These are phyloP conservation scores for Andrena cerasifolii DNA, from an alignment of 1,140 invertebrate species.

Conservation along the genomic window DNA sequence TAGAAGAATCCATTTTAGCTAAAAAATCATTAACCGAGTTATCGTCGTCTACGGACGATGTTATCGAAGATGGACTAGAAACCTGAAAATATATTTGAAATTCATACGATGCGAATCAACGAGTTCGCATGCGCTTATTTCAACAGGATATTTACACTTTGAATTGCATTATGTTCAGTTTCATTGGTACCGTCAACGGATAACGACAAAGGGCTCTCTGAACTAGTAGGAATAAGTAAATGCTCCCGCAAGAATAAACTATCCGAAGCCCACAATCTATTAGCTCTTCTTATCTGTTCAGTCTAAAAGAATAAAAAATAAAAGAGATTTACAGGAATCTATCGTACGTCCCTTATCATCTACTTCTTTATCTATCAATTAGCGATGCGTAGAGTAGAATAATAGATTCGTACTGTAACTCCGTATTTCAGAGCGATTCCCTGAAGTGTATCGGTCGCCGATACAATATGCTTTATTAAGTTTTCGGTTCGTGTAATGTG, in stretches of 20 bases:
- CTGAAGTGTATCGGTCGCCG: constrained; percentile 93
- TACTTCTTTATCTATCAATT: background rate
- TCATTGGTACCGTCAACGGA: constrained; percentile 77
- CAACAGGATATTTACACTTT: constrained; percentile 62
- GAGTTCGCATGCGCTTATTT: constrained; percentile 1
- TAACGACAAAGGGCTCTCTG: constrained; percentile 84
- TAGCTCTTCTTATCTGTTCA: constrained; percentile 93
- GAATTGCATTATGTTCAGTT: constrained; percentile 60
- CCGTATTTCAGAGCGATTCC: constrained; percentile 96
- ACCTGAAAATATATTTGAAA: constrained; percentile 60
- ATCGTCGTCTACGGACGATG: constrained; percentile 84
- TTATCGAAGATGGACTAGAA: constrained; percentile 76
- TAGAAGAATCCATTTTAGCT: constrained; percentile 92
- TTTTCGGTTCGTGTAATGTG: constrained; percentile 85
- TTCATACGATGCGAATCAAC: constrained; percentile 13
- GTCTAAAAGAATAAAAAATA: constrained; percentile 85
- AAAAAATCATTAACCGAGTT: constrained; percentile 91
- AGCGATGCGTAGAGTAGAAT: constrained; percentile 44
- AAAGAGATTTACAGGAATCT: background rate
- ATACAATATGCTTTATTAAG: constrained; percentile 90
- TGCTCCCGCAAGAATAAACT: constrained; percentile 93
- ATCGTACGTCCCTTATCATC: background rate
- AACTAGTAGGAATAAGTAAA: constrained; percentile 90
- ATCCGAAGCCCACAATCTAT: constrained; percentile 93
- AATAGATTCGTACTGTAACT: constrained; percentile 87